These are phyloP conservation scores for Columbina picui DNA, from an alignment of 2,113 vertebrate genomes.

Conservation along the genomic window DNA sequence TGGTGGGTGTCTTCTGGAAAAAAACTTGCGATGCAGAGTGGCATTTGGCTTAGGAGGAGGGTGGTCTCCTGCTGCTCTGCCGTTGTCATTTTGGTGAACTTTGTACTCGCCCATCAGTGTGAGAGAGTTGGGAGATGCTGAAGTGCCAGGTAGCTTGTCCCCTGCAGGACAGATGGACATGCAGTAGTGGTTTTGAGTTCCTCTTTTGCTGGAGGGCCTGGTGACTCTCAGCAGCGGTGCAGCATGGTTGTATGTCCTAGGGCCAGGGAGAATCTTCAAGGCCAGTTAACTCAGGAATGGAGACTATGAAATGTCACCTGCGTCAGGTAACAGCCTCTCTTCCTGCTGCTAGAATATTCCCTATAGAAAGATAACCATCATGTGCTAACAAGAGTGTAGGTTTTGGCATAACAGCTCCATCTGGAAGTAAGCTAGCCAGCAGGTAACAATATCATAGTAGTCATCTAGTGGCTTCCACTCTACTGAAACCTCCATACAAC, in stretches of 20 bases:
- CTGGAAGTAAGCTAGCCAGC: background rate
- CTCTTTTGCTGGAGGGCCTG: background rate
- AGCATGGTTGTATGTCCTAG: background rate
- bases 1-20: background rate
- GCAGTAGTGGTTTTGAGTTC: background rate
- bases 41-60: background rate
- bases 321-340: background rate
- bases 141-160: background rate
- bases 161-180: background rate
- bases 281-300: background rate
- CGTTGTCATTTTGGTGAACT: background rate
- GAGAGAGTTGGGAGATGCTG: background rate
- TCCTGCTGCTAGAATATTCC: background rate
- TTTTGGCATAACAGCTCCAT: background rate
- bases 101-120: background rate
- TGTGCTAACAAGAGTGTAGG: accelerated
- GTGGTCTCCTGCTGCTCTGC: background rate
- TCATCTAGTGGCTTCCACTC: background rate
- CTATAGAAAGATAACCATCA: background rate
- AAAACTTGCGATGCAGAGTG: background rate
- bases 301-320: background rate
- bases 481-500: background rate
- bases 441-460: background rate
- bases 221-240: background rate
- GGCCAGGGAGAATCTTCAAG: background rate